A percentile compares a stretch with the other conserved stretches of the same genome.
Conservation (phyloP, 30 jellyfish, hydroid and myxozoan species). For the Aurelia coerulea region DNA sequence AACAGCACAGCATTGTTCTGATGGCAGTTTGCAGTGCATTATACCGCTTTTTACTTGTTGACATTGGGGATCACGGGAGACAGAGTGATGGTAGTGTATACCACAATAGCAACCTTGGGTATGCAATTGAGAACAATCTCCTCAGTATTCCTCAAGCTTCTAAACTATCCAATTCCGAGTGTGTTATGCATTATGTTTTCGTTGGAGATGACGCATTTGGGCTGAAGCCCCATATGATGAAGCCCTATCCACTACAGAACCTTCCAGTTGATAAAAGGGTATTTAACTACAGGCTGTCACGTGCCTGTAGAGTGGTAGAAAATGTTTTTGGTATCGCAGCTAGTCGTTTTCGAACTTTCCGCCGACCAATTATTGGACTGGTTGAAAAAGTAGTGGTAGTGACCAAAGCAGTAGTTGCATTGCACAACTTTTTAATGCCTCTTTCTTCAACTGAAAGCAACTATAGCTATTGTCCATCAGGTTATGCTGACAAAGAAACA, state of each 20-base stretch:
- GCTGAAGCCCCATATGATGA: constrained; percentile 53
- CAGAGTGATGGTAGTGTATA: too few relatives aligned
- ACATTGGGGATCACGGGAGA: too few relatives aligned
- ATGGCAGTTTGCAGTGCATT: too few relatives aligned
- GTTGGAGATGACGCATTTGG: too few relatives aligned
- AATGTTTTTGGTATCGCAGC: constrained; percentile 62
- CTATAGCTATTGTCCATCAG: constrained; percentile 31
- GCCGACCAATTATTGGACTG: constrained; percentile 59
- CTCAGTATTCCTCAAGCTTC: too few relatives aligned
- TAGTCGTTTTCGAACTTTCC: constrained; percentile 21
- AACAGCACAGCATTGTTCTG: constrained; percentile 5
- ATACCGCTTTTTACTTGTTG: too few relatives aligned
- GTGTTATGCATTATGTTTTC: too few relatives aligned
- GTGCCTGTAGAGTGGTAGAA: constrained; percentile 56
- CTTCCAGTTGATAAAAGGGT: constrained; percentile 1
- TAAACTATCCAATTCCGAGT: too few relatives aligned
- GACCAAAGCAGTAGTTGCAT: constrained; percentile 64
- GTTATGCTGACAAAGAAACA: constrained; percentile 45
- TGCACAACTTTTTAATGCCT: constrained; percentile 59
- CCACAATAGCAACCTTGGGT: too few relatives aligned
- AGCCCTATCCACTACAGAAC: constrained; percentile 47
- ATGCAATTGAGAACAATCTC: too few relatives aligned
- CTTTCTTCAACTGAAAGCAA: background rate
- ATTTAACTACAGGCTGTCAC: constrained; percentile 46
- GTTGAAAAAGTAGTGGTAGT: constrained; percentile 38